Evolutionary conservation across 1,140 invertebrate species (phyloP).

Genomic region (Dreissena polymorpha): DNA sequence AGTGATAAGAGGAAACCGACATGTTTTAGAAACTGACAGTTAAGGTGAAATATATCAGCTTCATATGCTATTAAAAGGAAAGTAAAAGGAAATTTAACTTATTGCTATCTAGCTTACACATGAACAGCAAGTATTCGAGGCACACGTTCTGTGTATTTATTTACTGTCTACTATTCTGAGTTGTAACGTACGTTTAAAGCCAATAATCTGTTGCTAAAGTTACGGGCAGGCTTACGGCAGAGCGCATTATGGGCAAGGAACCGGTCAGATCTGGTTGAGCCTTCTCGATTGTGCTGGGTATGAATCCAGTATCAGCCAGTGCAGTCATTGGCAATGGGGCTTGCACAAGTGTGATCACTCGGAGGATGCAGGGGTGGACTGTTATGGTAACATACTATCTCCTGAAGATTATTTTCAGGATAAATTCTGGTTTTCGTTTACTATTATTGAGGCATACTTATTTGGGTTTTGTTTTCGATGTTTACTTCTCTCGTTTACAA

Average conservation of each 20-base stretch:
- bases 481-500: no score
- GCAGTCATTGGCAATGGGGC: background rate
- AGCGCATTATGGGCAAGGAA: constrained; percentile 69
- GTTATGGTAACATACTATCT: constrained; percentile 10
- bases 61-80: no score
- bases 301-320: background rate
- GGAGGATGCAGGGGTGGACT: constrained; percentile 16
- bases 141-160: no score
- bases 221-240: background rate
- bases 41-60: background rate
- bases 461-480: no score
- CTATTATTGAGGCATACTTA: no score
- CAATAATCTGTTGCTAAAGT: background rate
- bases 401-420: background rate
- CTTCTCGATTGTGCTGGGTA: background rate
- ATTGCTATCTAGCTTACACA: no score
- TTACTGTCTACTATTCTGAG: background rate
- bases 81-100: no score
- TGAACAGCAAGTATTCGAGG: no score
- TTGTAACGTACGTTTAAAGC: background rate
- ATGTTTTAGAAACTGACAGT: background rate
- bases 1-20: background rate
- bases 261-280: constrained; percentile 18
- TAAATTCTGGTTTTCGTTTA: no score
- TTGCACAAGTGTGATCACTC: constrained; percentile 10